Evolutionary conservation across 2,797 vertebrate genomes (phyloP).

Genomic region (Pangasius sanitwongsei): DNA sequence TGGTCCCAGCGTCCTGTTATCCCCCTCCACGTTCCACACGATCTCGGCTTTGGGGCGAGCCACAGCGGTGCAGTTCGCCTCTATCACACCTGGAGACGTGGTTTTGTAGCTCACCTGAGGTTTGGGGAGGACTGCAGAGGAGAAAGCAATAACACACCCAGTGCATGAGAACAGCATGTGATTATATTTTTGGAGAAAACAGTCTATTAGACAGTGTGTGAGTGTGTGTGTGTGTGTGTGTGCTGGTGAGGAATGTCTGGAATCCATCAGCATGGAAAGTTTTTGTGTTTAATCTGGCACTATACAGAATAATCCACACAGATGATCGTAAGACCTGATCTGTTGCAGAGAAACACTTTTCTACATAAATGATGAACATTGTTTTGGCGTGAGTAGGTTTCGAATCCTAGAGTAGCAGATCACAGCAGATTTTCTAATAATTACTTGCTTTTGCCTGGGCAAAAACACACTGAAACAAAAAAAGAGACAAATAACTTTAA

Average conservation of each 20-base stretch:
- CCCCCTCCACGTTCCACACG: slow-evolving; percentile 79
- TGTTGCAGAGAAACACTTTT: too few relatives aligned
- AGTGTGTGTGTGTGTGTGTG: neutral
- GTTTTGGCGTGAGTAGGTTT: too few relatives aligned
- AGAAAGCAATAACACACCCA: neutral
- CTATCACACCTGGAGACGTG: slow-evolving; percentile 74
- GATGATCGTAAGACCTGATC: neutral
- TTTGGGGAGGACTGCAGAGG: slow-evolving; percentile 76
- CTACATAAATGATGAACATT: too few relatives aligned
- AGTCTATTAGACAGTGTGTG: neutral
- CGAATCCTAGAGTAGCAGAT: too few relatives aligned
- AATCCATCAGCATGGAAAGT: neutral
- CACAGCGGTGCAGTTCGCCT: slow-evolving; percentile 78
- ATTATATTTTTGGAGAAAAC: neutral
- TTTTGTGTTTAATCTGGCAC: slow-evolving; percentile 2
- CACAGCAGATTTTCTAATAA: too few relatives aligned
- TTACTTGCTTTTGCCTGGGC: too few relatives aligned
- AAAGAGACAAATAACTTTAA: too few relatives aligned
- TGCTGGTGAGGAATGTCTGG: neutral
- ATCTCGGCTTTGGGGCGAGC: slow-evolving; percentile 77
- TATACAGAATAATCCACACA: neutral
- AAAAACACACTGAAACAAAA: too few relatives aligned
- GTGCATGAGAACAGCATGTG: neutral
- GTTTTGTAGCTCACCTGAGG: slow-evolving; percentile 82
- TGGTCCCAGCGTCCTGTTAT: slow-evolving; percentile 76